Base-by-base conservation (phyloP, 2,888 invertebrate genomes). In the Ischnus inquisitorius region DNA sequence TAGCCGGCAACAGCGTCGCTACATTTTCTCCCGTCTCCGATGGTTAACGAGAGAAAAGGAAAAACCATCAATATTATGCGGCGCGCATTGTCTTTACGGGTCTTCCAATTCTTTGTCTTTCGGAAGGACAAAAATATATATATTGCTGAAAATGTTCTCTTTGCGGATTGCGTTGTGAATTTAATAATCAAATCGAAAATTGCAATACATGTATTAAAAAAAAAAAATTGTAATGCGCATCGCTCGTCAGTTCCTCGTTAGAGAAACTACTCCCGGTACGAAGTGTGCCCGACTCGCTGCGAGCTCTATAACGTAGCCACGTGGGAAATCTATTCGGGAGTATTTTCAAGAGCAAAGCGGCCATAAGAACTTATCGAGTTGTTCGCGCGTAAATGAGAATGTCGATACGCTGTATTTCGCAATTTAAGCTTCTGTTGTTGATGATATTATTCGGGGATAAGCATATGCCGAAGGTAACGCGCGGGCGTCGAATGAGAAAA, bases 281-380 rank as follows among this genome's bases (percentile, higher is more conserved):
- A 22, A 54, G 54, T 54, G 8, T 34, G 4, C 34, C 2, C 19
- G 19, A 54, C 3, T 3, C 19, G 19, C 54, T 19, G 54, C 10
- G 54, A 12, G 22, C 54, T 54, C 54, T 0, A 48, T 0, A 48
- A n/a, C n/a, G n/a, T 41, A 22, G 41, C 69, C 41, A 22, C 65
- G 12, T 51, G 82, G 78, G 78, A 78, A 78, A 82, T 78, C 69
- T 65, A 10, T 28, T 57, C 71, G 41, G 54, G 64, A 71, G 43
- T 64, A 79, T 78, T 68, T 78, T 14, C 25, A 39, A 25, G 43
- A 28, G 22, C 60, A 22, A 54, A 22, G 54, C 54, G 54, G 54
- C 10, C 19, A 22, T 10, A 8, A 19, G 34, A 54, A 54, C 54
- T 54, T 54, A 22, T 22, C 12, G 54, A 54, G 54, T 54, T 22